A percentile compares a stretch with the other conserved stretches of the same genome.
Conservation (phyloP, 2,888 invertebrate species). For the Philereme vetulata region DNA sequence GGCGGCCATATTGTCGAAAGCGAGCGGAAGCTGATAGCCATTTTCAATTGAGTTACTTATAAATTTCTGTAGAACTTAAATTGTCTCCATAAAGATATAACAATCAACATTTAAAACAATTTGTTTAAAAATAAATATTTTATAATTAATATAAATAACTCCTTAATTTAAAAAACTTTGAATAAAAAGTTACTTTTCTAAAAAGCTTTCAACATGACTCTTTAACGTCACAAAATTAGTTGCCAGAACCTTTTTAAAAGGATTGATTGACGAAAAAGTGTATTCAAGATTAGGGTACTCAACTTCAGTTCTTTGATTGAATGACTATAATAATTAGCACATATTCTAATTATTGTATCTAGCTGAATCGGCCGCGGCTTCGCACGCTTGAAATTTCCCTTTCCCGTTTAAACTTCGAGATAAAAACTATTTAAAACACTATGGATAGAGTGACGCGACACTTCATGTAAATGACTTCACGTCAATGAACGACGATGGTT, state of each 20-base stretch:
- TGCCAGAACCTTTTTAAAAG: slow-evolving; percentile 5
- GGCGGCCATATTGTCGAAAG: slow-evolving; percentile 82
- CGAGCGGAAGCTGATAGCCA: slow-evolving; percentile 71
- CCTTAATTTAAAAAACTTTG: neutral
- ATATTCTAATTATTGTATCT: no score
- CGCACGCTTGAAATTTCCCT: no score
- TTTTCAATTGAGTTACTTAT: slow-evolving; percentile 50
- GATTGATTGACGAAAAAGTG: slow-evolving; percentile 1
- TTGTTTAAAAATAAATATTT: neutral
- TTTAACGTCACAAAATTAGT: slow-evolving; percentile 13
- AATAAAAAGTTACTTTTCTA: neutral
- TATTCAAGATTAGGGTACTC: neutral
- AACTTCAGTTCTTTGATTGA: no score
- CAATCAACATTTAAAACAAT: neutral
- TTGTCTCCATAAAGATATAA: neutral
- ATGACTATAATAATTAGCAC: no score
- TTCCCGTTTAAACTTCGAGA: no score
- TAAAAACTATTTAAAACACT: no score
- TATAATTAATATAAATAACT: neutral
- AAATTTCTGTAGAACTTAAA: slow-evolving; percentile 5
- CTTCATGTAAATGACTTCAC: no score
- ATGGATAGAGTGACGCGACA: no score
- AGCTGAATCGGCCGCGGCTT: no score
- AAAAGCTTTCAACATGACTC: slow-evolving; percentile 23
- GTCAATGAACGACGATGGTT: no score